Evolutionary conservation across 2,888 invertebrate genomes (phyloP).

Genomic region (Sarcophaga carnaria): DNA sequence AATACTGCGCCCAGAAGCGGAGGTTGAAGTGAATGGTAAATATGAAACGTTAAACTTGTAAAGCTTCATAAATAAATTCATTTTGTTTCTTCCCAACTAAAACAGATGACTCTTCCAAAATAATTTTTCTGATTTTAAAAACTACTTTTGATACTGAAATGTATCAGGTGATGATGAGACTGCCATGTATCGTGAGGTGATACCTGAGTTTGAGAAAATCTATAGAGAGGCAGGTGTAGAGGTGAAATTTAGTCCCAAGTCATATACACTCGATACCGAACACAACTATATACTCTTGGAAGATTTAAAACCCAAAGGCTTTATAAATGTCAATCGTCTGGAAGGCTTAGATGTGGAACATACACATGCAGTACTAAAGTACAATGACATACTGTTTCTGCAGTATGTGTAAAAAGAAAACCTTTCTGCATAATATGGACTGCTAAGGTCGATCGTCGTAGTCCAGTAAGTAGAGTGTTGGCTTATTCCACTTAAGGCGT

Average conservation of each 20-base stretch:
- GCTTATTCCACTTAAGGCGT: no score
- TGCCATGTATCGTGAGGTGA: conserved; percentile 60
- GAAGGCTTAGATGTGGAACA: conserved; percentile 74
- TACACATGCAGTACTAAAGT: conserved; percentile 73
- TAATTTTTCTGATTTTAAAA: conserved; percentile 74
- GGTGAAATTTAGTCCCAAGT: conserved; percentile 64
- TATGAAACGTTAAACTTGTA: not conserved
- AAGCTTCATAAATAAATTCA: not conserved
- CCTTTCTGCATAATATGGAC: no score
- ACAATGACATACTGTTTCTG: conserved; percentile 77
- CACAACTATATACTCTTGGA: conserved; percentile 72
- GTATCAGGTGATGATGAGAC: conserved; percentile 54
- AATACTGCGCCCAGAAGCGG: conserved; percentile 75
- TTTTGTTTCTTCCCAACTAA: not conserved
- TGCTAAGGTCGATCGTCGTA: no score
- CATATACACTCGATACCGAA: conserved; percentile 55
- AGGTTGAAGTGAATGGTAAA: conserved; percentile 75
- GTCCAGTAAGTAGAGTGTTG: no score
- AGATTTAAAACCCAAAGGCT: conserved; percentile 72
- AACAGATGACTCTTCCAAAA: conserved; percentile 62
- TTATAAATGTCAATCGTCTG: conserved; percentile 73
- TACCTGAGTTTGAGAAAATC: conserved; percentile 71
- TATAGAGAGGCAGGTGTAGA: conserved; percentile 66
- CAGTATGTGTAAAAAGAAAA: conserved; percentile 60
- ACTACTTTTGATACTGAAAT: conserved; percentile 72